Percentiles rank a stretch among this genome's conserved stretches.
phyloP scores from a whole-genome alignment of 2,113 vertebrate species.

The Hucho hucho region DNA sequence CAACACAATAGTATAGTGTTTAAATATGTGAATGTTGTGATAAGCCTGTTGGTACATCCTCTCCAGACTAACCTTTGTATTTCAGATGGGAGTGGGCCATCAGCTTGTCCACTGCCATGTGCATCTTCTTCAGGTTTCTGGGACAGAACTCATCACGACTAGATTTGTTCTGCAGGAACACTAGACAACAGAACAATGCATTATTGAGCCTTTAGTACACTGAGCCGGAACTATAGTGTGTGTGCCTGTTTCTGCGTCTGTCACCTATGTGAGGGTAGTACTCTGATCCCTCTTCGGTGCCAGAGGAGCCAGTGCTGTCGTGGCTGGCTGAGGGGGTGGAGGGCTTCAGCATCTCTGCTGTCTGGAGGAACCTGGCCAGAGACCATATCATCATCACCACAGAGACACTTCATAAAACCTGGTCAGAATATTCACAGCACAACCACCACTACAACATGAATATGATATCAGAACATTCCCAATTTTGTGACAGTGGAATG shows the following conservation, averaged over 20 bases:
- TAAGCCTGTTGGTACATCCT: neutral
- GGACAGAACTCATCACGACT: slow-evolving; percentile 87
- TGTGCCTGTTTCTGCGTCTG: neutral
- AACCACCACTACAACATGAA: neutral
- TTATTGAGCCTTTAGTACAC: neutral
- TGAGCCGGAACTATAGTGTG: fast-evolving
- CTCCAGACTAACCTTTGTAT: slow-evolving; percentile 78
- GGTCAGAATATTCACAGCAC: neutral
- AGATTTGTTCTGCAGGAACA: slow-evolving; percentile 89
- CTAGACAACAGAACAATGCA: slow-evolving; percentile 48
- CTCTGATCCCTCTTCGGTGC: slow-evolving; percentile 82
- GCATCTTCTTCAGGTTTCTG: slow-evolving; percentile 85
- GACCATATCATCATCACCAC: slow-evolving; percentile 1
- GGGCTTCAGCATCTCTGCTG: slow-evolving; percentile 91
- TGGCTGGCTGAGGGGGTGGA: slow-evolving; percentile 88
- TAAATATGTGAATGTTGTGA: too few species aligned
- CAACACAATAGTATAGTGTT: too few species aligned
- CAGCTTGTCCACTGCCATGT: slow-evolving; percentile 82
- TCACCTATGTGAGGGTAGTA: slow-evolving; percentile 85
- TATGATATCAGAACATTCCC: neutral
- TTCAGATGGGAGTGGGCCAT: slow-evolving; percentile 90
- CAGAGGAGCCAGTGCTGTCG: slow-evolving; percentile 79
- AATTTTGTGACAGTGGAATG: too few species aligned
- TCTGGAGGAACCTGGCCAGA: slow-evolving; percentile 84
- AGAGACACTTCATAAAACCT: neutral